These are phyloP conservation scores for Bacillus rossius DNA, from an alignment of 1,140 invertebrate genomes.

Conservation along the genomic window DNA sequence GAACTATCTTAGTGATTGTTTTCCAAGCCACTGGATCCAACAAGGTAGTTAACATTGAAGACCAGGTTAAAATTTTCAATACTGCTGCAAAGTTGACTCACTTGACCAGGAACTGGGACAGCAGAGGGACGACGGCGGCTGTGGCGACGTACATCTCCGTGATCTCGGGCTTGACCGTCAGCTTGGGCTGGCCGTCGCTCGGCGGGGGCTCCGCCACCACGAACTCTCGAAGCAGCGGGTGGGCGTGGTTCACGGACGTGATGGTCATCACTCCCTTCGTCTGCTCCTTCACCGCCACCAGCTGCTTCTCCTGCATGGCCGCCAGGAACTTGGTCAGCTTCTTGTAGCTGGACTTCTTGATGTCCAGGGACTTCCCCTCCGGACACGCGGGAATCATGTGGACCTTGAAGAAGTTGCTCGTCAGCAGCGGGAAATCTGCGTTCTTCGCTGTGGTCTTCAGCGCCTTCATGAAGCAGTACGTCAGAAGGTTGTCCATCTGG, in stretches of 20 bases:
- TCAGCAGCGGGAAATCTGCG: constrained; percentile 60
- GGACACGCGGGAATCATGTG: constrained; percentile 72
- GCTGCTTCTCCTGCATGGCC: constrained; percentile 50
- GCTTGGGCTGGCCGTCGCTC: constrained; percentile 18
- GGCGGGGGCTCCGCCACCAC: constrained; percentile 38
- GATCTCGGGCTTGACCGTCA: constrained; percentile 46
- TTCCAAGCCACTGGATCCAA: background rate
- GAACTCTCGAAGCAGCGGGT: constrained; percentile 46
- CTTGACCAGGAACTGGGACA: constrained; percentile 38
- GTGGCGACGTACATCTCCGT: constrained; percentile 66
- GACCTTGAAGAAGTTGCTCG: constrained; percentile 72
- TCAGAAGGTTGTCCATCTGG: constrained; percentile 67
- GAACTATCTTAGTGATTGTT: no score
- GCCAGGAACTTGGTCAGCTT: constrained; percentile 79
- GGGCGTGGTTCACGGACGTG: constrained; percentile 47
- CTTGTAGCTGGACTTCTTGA: constrained; percentile 87
- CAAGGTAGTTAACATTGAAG: background rate
- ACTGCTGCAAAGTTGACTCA: background rate
- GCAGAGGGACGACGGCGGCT: constrained; percentile 55
- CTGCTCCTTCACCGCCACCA: constrained; percentile 61
- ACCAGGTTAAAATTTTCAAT: background rate
- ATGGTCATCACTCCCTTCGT: constrained; percentile 70
- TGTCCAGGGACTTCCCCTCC: constrained; percentile 58
- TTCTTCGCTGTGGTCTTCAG: constrained; percentile 57
- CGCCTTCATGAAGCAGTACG: constrained; percentile 72